Evolutionary conservation across 2,888 invertebrate species (phyloP).

Genomic region (Euproctis similis): DNA sequence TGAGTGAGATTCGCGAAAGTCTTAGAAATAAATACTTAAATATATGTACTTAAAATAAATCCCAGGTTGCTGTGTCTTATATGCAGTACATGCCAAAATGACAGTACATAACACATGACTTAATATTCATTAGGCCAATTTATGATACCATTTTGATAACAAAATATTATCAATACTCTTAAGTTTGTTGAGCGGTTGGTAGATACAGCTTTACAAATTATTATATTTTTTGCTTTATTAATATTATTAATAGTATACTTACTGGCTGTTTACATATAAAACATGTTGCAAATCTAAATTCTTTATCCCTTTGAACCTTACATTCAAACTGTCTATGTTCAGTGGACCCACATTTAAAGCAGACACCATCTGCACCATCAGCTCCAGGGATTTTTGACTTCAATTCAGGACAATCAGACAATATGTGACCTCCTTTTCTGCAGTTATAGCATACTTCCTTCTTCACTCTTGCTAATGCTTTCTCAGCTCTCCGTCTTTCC

Average conservation of each 20-base stretch:
- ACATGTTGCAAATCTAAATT: slow-evolving; percentile 88
- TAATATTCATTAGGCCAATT: too few relatives aligned
- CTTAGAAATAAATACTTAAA: too few relatives aligned
- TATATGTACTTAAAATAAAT: too few relatives aligned
- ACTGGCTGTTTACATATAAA: slow-evolving; percentile 89
- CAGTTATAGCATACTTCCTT: slow-evolving; percentile 88
- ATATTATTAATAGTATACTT: slow-evolving; percentile 31
- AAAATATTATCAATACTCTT: too few relatives aligned
- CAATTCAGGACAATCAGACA: slow-evolving; percentile 87
- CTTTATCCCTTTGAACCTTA: slow-evolving; percentile 78
- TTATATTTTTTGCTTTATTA: too few relatives aligned
- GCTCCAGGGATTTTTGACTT: slow-evolving; percentile 68
- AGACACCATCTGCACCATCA: slow-evolving; percentile 79
- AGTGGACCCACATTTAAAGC: slow-evolving; percentile 93
- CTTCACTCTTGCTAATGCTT: slow-evolving; percentile 78
- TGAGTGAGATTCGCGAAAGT: too few relatives aligned
- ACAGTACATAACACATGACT: too few relatives aligned
- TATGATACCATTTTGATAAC: too few relatives aligned
- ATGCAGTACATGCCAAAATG: too few relatives aligned
- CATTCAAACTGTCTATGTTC: slow-evolving; percentile 88
- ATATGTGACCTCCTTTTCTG: slow-evolving; percentile 83
- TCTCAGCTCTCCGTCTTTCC: slow-evolving; percentile 83
- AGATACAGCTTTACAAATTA: too few relatives aligned
- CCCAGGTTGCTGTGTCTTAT: too few relatives aligned
- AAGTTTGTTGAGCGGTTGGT: too few relatives aligned